phyloP scores from a whole-genome alignment of 1,140 invertebrate species.

The roundworm (Caenorhabditis elegans) region DNA sequence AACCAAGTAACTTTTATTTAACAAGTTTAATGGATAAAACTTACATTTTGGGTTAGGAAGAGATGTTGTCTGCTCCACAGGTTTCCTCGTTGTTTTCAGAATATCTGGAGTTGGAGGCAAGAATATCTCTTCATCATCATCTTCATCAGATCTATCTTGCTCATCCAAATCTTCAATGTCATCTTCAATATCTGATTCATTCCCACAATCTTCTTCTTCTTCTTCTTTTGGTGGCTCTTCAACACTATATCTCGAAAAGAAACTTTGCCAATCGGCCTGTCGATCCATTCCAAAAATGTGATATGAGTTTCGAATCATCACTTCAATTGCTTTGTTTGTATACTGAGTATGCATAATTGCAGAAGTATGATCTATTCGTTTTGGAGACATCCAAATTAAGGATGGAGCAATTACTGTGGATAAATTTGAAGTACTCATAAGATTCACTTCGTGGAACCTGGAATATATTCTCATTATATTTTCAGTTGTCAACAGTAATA shows the following conservation, averaged over 20 bases:
- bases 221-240: conserved; percentile 52
- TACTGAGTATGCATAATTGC: conserved; percentile 53
- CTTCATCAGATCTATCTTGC: conserved; percentile 54
- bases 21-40: neutral
- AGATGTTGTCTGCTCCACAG: conserved; percentile 43
- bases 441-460: conserved; percentile 59
- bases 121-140: conserved; percentile 57
- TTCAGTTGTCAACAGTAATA: neutral
- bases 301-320: conserved; percentile 46
- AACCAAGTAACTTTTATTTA: neutral
- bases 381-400: conserved; percentile 54
- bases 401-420: conserved; percentile 65
- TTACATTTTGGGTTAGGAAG: conserved; percentile 7
- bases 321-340: conserved; percentile 28
- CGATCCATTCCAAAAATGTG: conserved; percentile 55
- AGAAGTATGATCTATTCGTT: conserved; percentile 30
- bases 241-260: conserved; percentile 57
- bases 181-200: conserved; percentile 51
- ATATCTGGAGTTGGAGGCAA: conserved; percentile 55
- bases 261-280: conserved; percentile 54
- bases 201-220: conserved; percentile 49
- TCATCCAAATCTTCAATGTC: conserved; percentile 49
- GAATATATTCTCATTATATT: neutral
- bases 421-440: conserved; percentile 63
- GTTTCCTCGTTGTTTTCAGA: conserved; percentile 44